phyloP scores from a whole-genome alignment of 2,113 vertebrate genomes.

The Elgaria multicarinata region DNA sequence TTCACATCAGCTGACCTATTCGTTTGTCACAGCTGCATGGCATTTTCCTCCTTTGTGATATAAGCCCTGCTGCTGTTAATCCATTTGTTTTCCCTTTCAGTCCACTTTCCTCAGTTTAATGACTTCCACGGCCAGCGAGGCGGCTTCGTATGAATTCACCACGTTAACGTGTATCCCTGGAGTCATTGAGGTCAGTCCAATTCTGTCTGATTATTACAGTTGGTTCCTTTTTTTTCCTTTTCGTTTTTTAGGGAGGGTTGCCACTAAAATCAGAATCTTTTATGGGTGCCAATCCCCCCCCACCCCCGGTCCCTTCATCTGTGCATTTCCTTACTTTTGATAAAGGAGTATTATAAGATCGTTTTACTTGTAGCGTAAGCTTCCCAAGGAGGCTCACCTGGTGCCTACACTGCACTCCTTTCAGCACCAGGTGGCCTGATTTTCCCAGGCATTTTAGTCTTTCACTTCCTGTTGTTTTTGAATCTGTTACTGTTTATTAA shows the following conservation, averaged over 20 bases:
- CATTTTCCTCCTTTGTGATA: background rate
- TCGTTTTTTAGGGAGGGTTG: background rate
- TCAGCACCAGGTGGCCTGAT: too few species aligned
- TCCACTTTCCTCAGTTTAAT: conserved; percentile 97
- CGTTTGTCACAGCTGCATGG: background rate
- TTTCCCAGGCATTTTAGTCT: too few species aligned
- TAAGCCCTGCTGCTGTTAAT: background rate
- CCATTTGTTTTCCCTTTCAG: conserved; percentile 73
- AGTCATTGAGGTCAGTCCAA: conserved; percentile 89
- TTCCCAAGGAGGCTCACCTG: too few species aligned
- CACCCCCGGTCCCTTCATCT: background rate
- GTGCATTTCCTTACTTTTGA: background rate
- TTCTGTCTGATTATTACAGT: too few species aligned
- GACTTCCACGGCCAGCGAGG: conserved; percentile 96
- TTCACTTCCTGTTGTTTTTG: too few species aligned
- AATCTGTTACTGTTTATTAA: too few species aligned
- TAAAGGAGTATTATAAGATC: too few species aligned
- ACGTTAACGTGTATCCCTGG: conserved; percentile 97
- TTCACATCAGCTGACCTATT: background rate
- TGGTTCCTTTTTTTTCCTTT: too few species aligned
- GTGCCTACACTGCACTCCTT: too few species aligned
- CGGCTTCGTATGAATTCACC: conserved; percentile 96
- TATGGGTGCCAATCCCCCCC: background rate
- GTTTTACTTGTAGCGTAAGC: background rate
- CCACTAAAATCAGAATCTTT: background rate